Percentiles rank a stretch among this genome's conserved stretches.
Conservation (phyloP, 2,797 vertebrate species). For the Sebastes steindachneri region DNA sequence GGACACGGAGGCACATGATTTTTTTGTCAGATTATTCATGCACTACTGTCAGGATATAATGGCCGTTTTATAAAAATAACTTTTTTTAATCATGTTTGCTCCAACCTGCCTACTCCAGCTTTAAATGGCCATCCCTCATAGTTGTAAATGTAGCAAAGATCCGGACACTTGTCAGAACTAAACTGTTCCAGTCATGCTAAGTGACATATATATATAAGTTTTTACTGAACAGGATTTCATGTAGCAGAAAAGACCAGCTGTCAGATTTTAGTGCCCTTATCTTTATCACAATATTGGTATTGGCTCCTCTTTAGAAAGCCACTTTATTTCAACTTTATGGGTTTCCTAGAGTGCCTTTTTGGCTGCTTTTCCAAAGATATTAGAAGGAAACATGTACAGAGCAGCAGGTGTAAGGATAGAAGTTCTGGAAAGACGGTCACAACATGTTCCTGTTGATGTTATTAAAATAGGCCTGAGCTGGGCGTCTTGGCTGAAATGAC, state of each 20-base stretch:
- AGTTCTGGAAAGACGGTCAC: not conserved
- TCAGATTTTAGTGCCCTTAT: slow-evolving; percentile 55
- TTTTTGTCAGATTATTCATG: no score
- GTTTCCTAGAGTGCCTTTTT: slow-evolving; percentile 36
- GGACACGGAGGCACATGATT: no score
- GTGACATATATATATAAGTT: slow-evolving; percentile 1
- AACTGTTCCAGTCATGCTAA: slow-evolving; percentile 9
- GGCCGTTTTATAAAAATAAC: no score
- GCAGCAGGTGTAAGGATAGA: slow-evolving; percentile 28
- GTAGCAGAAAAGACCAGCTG: slow-evolving; percentile 45
- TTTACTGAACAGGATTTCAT: slow-evolving; percentile 36
- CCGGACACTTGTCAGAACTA: not conserved
- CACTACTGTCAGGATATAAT: no score
- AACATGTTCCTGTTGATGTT: slow-evolving; percentile 39
- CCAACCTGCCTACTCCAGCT: no score
- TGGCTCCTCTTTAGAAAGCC: slow-evolving; percentile 54
- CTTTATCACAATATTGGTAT: slow-evolving; percentile 61
- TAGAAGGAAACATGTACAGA: not conserved
- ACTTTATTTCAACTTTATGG: slow-evolving; percentile 39
- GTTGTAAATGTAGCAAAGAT: not conserved
- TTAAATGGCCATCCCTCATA: not conserved
- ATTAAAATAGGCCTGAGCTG: slow-evolving; percentile 1
- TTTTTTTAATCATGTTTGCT: no score
- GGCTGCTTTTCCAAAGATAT: slow-evolving; percentile 19
- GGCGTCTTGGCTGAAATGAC: slow-evolving; percentile 45